phyloP scores from a whole-genome alignment of 2,113 vertebrate genomes.

The Tretioscincus oriximinensis region DNA sequence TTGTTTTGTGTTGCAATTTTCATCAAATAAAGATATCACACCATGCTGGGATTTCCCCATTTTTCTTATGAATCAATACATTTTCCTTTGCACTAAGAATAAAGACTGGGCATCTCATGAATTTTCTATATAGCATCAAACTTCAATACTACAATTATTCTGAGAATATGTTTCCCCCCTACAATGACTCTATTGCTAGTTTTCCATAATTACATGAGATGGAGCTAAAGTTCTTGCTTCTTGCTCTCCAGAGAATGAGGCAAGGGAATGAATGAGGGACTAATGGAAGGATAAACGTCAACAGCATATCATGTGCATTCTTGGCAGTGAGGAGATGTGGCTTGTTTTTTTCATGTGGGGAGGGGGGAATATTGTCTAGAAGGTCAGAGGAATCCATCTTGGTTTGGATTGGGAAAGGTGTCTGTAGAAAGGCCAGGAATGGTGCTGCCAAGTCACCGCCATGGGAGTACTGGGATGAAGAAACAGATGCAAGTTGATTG shows the following conservation, averaged over 20 bases:
- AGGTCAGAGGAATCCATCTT: slow-evolving; percentile 10
- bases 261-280: slow-evolving; percentile 1
- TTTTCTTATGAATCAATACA: no score
- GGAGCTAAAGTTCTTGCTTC: slow-evolving; percentile 38
- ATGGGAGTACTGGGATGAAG: background rate
- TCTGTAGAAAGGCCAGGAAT: slow-evolving; percentile 4
- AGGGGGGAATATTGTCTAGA: slow-evolving; percentile 27
- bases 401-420: slow-evolving; percentile 17
- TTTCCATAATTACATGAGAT: slow-evolving; percentile 31
- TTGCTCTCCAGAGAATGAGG: slow-evolving; percentile 19
- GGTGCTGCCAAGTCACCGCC: background rate
- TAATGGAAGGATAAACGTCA: slow-evolving; percentile 3
- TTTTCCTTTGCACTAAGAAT: no score
- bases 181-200: background rate
- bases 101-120: no score
- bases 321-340: background rate
- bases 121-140: no score
- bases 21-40: no score
- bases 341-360: background rate
- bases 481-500: background rate
- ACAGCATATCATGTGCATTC: slow-evolving; percentile 38
- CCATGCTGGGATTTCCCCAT: no score
- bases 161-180: no score
- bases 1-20: no score
- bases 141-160: no score